phyloP scores from a whole-genome alignment of 1,140 invertebrate species.

The Drosophila sproati region DNA sequence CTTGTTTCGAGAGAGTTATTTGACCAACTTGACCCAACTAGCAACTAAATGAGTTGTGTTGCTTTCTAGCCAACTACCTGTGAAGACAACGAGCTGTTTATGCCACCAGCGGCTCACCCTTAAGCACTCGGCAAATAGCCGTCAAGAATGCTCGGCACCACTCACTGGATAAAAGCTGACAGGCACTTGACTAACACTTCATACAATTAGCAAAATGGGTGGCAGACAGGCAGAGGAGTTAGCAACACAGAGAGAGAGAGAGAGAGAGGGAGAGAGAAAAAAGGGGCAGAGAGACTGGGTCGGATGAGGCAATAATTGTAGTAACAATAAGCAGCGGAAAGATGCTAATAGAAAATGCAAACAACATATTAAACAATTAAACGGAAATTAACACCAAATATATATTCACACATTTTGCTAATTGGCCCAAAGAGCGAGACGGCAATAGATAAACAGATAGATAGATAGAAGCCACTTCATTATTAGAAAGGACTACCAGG shows the following conservation, averaged over 20 bases:
- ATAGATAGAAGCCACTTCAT: constrained; percentile 51
- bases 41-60: constrained; percentile 2
- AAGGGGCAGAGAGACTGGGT: neutral
- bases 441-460: neutral
- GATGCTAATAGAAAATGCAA: constrained; percentile 76
- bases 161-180: constrained; percentile 15
- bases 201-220: constrained; percentile 26
- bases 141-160: neutral
- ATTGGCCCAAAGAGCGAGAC: constrained; percentile 24
- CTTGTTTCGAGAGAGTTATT: neutral
- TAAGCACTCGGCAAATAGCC: neutral
- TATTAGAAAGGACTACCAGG: constrained; percentile 33
- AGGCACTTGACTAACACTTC: constrained; percentile 38
- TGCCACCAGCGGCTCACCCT: neutral
- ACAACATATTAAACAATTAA: constrained; percentile 83
- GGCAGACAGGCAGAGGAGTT: no score
- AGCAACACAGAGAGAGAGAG: no score
- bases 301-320: constrained; percentile 64
- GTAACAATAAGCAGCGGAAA: constrained; percentile 66
- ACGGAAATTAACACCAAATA: constrained; percentile 81
- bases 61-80: no score
- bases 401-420: constrained; percentile 67
- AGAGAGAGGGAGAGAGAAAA: no score
- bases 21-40: neutral
- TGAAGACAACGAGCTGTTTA: neutral